Evolutionary conservation across 2,888 invertebrate genomes (phyloP), one percentile per base, ranked within the genome.

Genomic region (Tetragonisca angustula): DNA sequence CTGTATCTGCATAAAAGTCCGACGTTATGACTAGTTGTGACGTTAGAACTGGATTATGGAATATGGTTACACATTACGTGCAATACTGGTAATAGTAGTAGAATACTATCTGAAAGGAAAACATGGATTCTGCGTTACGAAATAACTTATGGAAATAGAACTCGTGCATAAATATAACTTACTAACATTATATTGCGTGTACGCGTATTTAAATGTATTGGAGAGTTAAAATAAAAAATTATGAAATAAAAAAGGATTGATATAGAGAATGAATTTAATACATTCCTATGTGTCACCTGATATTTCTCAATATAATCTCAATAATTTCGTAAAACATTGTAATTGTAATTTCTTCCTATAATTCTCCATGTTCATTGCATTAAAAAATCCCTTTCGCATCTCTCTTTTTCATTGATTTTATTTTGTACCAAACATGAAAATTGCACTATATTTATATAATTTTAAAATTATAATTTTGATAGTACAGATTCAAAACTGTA

Each of bases 111-210:
- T 9, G 11, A n/a, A 59, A 15, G 5, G 15, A 24, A 59, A 59
- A n/a, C 27, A 5, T n/a, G 15, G 5, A 56, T 15, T 56, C 5
- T 56, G 5, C 4, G 11, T 56, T n/a, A 2, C n/a, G 56, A 56
- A n/a, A 56, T 15, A 56, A 56, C 13, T 56, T n/a, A 21, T 15
- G 15, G 56, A 59, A 59, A 59, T n/a, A 9, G 19, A 27, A 17
- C 4, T 61, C 9, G 11, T 11, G 9, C 17, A 15, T 6, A 27
- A 4, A 4, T 50, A 72, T n/a, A 54, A 19, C n/a, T 0, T 36
- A 70, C 32, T 54, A 70, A 70, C n/a, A 54, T n/a, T 59, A 59
- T 59, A 59, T 6, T n/a, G n/a, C 13, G 59, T 27, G 11, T 56
- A 24, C 19, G 24, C 6, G 15, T 21, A 11, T 24, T 65, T 24